Base-by-base conservation (phyloP, 2,888 invertebrate genomes). In the Barypeithes pellucidus region DNA sequence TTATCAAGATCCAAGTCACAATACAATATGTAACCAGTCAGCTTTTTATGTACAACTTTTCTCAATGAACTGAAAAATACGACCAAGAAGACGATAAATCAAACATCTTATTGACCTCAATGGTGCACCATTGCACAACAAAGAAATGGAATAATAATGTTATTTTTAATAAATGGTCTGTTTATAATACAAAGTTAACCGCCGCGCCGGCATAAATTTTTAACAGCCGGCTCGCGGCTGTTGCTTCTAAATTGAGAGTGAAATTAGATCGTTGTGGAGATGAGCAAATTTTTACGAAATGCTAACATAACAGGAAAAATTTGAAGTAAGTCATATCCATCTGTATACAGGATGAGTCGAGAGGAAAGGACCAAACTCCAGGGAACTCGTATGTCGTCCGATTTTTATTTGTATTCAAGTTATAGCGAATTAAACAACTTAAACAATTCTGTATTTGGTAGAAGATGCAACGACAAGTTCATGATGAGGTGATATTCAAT, bases 51-150 rank as follows among this genome's bases (percentile, higher is more conserved):
- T 16, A 33, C 9, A 29, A 16, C 0, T 33, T 33, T 33, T 33
- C 33, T 54, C 33, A 54, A 54, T 33, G 54, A 33, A 54, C 33
- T 54, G 33, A 33, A 54, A 54, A 54, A 54, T 54, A 54, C 24
- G 9, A 52, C 24, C 24, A n/a, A 24, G 3, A 24, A 52, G 8
- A 24, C 29, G 3, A 54, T 54, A 29, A 54, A 33, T 54, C 54
- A 29, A 54, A 33, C 29, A 33, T 24, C 29, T 24, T 14, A 54
- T 22, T 54, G 54, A 54, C 33, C 52, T 16, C 9, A 29, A 54
- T 54, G 54, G 9, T 54, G 14, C 29, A 54, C 33, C 47, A 47
- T 50, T 54, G 54, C 54, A 54, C 33, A 54, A 52, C n/a, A 24
- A 24, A 33, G 29, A 54, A 29, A 52, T 52, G 11, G 20, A 24